Base-by-base conservation (phyloP, 2,797 vertebrate species). In the Pristis pectinata region DNA sequence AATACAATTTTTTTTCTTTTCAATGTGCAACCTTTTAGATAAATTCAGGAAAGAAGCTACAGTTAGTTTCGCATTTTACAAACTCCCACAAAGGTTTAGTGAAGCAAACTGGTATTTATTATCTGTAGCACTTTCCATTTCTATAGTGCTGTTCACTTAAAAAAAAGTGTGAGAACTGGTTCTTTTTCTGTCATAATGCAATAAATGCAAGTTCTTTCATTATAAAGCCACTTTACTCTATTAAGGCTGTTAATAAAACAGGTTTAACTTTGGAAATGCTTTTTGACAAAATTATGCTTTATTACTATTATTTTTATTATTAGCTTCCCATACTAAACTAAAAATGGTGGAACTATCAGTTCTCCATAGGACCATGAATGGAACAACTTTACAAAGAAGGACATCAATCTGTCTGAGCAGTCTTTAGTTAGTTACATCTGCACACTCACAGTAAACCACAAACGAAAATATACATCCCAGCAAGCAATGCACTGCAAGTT, bases 221-320 rank as follows among this genome's bases (percentile, higher is more conserved):
- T 30, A n/a, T n/a, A 13, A 17, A 59, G 30, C 27, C 6, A 59
- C 53, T 56, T 37, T 41, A 79, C 77, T 17, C 83, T n/a, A n/a
- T 61, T n/a, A 89, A 89, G 56, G n/a, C 56, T 59, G 56, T 61
- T 61, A 59, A 61, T 17, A 56, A 83, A 27, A 49, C 27, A 49
- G 22, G 2, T 30, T 53, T 83, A 80, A 83, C 22, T 37, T 64
- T 19, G n/a, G 59, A 91, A 91, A 64, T 64, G 22, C 87, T 61
- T 37, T 64, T 37, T 64, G 87, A 91, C 34, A 64, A 41, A 64
- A 64, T 87, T 37, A 91, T 91, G 34, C 44, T 91, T 91, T 64
- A 64, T 91, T 64, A 91, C 91, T 91, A 91, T 64, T 91, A 64
- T 91, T 22, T 64, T 91, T 91, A 61, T 91, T 37, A 91, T 91